Percentiles rank a stretch among this genome's conserved stretches.
Evolutionary conservation across 2,888 invertebrate species (phyloP).

Genomic region (Clostera curtula): DNA sequence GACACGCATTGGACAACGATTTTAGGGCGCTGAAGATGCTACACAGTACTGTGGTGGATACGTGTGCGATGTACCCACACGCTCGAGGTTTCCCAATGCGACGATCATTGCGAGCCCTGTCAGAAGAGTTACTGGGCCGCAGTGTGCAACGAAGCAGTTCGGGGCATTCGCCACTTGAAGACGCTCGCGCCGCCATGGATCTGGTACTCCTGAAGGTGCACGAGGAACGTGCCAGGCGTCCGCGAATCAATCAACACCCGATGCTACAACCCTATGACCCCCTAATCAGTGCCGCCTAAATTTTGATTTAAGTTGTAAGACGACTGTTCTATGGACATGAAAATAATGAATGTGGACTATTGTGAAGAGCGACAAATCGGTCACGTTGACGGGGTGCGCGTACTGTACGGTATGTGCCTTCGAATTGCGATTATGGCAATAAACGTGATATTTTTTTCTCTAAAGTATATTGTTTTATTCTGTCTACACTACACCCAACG

Average conservation of each 20-base stretch:
- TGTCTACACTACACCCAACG: too few relatives aligned
- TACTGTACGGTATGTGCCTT: slow-evolving; percentile 66
- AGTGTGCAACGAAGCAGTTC: slow-evolving; percentile 84
- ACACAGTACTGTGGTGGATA: slow-evolving; percentile 91
- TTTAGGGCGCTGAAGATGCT: slow-evolving; percentile 88
- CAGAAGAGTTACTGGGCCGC: slow-evolving; percentile 81
- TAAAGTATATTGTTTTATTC: slow-evolving; percentile 35
- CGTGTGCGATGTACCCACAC: slow-evolving; percentile 92
- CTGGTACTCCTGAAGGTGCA: slow-evolving; percentile 86
- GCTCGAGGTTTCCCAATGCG: slow-evolving; percentile 87
- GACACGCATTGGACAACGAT: slow-evolving; percentile 97
- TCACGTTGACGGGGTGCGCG: slow-evolving; percentile 72
- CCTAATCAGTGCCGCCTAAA: slow-evolving; percentile 61
- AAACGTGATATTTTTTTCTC: slow-evolving; percentile 71
- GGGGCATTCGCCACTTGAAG: slow-evolving; percentile 95
- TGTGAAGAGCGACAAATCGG: slow-evolving; percentile 44
- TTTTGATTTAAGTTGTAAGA: slow-evolving; percentile 38
- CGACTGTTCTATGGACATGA: slow-evolving; percentile 51
- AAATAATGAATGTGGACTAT: slow-evolving; percentile 41
- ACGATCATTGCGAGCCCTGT: slow-evolving; percentile 86
- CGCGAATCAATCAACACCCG: slow-evolving; percentile 37
- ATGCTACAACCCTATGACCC: slow-evolving; percentile 63
- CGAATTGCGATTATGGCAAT: slow-evolving; percentile 68
- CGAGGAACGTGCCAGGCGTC: slow-evolving; percentile 41
- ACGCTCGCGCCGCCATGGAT: slow-evolving; percentile 92